Percentiles rank a stretch among this genome's conserved stretches.
These are phyloP conservation scores for Siniperca scherzeri DNA, from an alignment of 2,797 vertebrate species.

Conservation along the genomic window DNA sequence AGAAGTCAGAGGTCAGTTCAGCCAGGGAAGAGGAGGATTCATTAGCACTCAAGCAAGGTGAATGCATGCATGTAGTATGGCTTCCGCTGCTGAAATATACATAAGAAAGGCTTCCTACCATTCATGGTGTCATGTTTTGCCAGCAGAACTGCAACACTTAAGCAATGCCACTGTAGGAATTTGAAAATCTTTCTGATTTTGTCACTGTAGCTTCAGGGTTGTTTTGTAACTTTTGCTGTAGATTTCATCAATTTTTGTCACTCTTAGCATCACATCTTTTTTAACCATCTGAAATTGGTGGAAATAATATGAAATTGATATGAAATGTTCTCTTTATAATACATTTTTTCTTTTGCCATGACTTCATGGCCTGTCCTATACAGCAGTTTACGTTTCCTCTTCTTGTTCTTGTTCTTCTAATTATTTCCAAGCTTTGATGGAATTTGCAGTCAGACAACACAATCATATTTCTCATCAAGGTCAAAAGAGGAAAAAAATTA, in stretches of 20 bases:
- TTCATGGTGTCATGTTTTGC: conserved; percentile 1
- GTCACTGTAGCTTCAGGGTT: background rate
- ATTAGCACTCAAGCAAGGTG: background rate
- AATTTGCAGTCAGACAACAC: conserved; percentile 7
- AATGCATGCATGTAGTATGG: background rate
- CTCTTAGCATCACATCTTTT: background rate
- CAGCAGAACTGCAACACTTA: conserved; percentile 8
- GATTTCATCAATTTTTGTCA: conserved; percentile 15
- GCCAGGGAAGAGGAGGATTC: background rate
- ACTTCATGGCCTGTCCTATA: background rate
- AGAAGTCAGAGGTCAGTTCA: conserved; percentile 23
- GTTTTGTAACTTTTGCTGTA: background rate
- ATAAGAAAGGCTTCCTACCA: background rate
- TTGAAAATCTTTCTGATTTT: background rate
- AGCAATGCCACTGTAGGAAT: background rate
- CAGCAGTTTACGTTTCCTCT: background rate
- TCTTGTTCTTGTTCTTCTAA: background rate
- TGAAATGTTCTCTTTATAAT: background rate
- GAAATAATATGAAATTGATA: background rate
- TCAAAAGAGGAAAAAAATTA: background rate
- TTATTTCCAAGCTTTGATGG: background rate
- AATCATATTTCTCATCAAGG: conserved; percentile 3
- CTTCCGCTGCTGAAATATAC: background rate
- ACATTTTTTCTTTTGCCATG: background rate
- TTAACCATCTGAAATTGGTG: too few relatives aligned